Evolutionary conservation across 2,888 invertebrate species (phyloP).

Genomic region (Campoplex nolae): DNA sequence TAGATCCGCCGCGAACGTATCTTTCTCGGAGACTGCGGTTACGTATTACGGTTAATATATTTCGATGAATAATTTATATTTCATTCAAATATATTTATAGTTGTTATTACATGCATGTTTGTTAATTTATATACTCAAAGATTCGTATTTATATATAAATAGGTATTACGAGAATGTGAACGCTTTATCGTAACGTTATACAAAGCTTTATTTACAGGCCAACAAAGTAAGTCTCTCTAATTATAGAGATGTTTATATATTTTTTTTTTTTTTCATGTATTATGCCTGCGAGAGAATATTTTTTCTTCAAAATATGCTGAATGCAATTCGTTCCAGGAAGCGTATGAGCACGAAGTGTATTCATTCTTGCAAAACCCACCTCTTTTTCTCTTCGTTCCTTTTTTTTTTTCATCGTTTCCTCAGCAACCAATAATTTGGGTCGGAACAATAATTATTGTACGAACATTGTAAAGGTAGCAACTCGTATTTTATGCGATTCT

Average conservation of each 20-base stretch:
- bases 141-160: too few species aligned
- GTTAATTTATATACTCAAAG: background rate
- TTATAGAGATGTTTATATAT: background rate
- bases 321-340: conserved; percentile 43
- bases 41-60: background rate
- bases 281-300: background rate
- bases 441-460: conserved; percentile 1
- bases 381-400: background rate
- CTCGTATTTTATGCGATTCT: background rate
- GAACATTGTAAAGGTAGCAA: background rate
- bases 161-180: background rate
- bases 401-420: conserved; percentile 5
- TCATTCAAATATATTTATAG: too few species aligned
- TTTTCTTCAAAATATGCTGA: background rate
- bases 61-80: background rate
- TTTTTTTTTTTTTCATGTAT: background rate
- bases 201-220: conserved; percentile 23
- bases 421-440: conserved; percentile 26
- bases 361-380: background rate
- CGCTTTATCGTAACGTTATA: conserved; percentile 16
- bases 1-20: conserved; percentile 7
- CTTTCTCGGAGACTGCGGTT: background rate
- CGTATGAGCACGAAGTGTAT: background rate
- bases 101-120: background rate
- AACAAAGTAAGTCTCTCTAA: conserved; percentile 25